Conservation (phyloP, 2,797 vertebrate genomes). For the Zalophus californianus region DNA sequence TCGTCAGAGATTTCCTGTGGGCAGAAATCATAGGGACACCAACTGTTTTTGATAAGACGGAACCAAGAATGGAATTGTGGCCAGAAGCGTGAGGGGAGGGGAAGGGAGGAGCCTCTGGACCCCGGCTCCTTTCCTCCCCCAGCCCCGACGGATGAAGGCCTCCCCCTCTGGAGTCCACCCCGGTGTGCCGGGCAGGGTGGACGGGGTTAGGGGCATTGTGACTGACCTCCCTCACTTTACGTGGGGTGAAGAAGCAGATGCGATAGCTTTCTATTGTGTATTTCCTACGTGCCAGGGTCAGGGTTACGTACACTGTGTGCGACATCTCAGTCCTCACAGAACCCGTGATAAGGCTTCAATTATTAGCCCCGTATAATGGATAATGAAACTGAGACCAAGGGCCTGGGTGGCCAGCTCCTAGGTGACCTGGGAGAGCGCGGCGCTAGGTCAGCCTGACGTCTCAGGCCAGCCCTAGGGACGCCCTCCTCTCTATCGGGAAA, state of each 20-base stretch:
- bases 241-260: not conserved
- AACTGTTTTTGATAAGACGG: not conserved
- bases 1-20: constrained; percentile 41
- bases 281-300: not conserved
- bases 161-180: not conserved
- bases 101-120: not conserved
- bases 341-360: not conserved
- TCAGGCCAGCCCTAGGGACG: not conserved
- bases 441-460: not conserved
- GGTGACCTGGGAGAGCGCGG: not conserved
- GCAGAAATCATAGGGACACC: not conserved
- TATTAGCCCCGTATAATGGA: not conserved
- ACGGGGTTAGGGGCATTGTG: not conserved
- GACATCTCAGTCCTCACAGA: not conserved
- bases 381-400: constrained; percentile 17
- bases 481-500: not conserved
- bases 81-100: not conserved
- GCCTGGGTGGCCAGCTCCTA: not conserved
- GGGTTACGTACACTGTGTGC: not conserved
- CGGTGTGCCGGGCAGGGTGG: not conserved
- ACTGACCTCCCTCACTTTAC: not conserved
- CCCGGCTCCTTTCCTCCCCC: not conserved
- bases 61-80: not conserved
- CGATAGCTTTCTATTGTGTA: not conserved
- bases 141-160: not conserved